Conservation (phyloP, 1,140 invertebrate species). For the Zaprionus davidi region DNA sequence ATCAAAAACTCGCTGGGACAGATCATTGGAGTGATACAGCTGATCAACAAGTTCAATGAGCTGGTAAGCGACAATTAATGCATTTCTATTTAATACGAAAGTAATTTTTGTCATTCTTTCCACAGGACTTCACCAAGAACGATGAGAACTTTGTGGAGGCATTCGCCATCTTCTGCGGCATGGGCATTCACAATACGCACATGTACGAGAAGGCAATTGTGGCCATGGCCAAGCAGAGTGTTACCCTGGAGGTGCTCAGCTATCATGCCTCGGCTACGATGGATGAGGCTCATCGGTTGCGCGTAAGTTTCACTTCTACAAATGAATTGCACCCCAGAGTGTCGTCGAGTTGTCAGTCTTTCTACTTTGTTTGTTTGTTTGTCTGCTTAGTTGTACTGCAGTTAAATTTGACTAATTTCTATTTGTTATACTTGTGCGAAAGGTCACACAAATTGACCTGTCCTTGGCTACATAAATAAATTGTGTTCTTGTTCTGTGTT, state of each 20-base stretch:
- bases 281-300: constrained; percentile 93
- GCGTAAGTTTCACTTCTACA: constrained; percentile 87
- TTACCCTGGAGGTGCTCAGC: constrained; percentile 97
- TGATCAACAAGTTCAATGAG: constrained; percentile 96
- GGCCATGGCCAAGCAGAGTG: constrained; percentile 97
- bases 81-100: neutral
- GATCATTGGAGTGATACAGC: constrained; percentile 96
- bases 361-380: neutral
- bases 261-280: constrained; percentile 97
- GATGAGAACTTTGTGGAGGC: constrained; percentile 97
- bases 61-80: constrained; percentile 84
- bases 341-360: constrained; percentile 6
- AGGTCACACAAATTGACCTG: constrained; percentile 30
- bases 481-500: constrained; percentile 24
- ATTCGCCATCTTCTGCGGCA: constrained; percentile 98
- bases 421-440: constrained; percentile 36
- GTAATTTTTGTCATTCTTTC: neutral
- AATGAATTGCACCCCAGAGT: constrained; percentile 46
- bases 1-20: constrained; percentile 94
- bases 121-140: constrained; percentile 91
- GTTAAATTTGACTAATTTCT: constrained; percentile 72
- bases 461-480: constrained; percentile 29
- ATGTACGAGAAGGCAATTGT: constrained; percentile 98
- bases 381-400: constrained; percentile 10
- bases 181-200: constrained; percentile 98